phyloP scores from a whole-genome alignment of 2,888 invertebrate genomes.

The Rapana venosa region DNA sequence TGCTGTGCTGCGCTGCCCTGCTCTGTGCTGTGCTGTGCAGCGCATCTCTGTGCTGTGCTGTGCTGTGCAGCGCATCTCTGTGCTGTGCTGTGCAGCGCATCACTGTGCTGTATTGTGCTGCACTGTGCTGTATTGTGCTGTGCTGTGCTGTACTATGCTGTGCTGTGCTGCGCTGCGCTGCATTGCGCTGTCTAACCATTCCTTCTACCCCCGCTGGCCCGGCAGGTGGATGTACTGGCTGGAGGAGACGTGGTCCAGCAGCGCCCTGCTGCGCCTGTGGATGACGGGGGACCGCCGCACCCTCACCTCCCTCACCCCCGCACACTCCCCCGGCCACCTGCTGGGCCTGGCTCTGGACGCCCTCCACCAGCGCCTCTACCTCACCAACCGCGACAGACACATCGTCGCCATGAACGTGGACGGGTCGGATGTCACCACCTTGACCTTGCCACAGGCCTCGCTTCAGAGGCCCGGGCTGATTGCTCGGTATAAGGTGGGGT shows the following conservation, averaged over 20 bases:
- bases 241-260: slow-evolving; percentile 85
- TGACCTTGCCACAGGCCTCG: not conserved
- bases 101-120: no score
- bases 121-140: no score
- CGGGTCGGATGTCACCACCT: not conserved
- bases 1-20: no score
- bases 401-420: not conserved
- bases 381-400: slow-evolving; percentile 70
- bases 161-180: not conserved
- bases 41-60: no score
- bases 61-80: no score
- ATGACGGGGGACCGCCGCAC: slow-evolving; percentile 85
- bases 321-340: not conserved
- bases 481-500: slow-evolving; percentile 85
- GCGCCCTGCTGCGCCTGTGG: slow-evolving; percentile 88
- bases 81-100: no score
- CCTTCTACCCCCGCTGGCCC: not conserved
- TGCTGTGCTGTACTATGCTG: no score
- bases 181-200: not conserved
- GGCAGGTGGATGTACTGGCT: slow-evolving; percentile 72
- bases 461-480: slow-evolving; percentile 92
- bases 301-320: slow-evolving; percentile 65
- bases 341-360: slow-evolving; percentile 87
- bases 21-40: no score
- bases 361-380: slow-evolving; percentile 89